These are phyloP conservation scores for Drosophila nr. medialis DNA, from an alignment of 2,888 invertebrate species.

Conservation along the genomic window DNA sequence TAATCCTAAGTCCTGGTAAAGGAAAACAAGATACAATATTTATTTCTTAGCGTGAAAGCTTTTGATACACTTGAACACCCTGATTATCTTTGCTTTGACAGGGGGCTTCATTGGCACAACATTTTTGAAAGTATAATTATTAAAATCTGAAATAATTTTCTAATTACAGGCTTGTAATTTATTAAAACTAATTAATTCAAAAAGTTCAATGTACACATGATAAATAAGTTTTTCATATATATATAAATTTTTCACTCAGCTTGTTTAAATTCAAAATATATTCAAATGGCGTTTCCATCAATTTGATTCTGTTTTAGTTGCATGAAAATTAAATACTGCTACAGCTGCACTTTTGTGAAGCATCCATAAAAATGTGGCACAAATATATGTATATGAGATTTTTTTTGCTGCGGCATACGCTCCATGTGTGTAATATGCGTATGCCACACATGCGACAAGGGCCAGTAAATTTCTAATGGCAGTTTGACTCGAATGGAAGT, in stretches of 20 bases:
- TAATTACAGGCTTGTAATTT: not conserved
- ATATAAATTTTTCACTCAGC: not conserved
- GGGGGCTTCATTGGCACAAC: not conserved
- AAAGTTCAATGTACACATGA: not conserved
- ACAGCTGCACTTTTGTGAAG: not conserved
- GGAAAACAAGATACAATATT: constrained; percentile 5
- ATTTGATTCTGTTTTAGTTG: not conserved
- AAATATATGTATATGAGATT: constrained; percentile 5
- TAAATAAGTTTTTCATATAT: not conserved
- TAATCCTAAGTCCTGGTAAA: constrained; percentile 8
- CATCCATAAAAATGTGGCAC: constrained; percentile 12
- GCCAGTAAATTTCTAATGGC: constrained; percentile 19
- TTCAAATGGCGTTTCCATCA: not conserved
- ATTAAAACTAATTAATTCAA: not conserved
- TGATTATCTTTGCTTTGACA: constrained; percentile 1
- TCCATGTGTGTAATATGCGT: constrained; percentile 38
- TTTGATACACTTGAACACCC: constrained; percentile 14
- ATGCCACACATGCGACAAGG: constrained; percentile 17
- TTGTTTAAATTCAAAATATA: not conserved
- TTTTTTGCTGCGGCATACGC: constrained; percentile 24
- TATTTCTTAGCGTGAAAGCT: constrained; percentile 6
- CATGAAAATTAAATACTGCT: not conserved
- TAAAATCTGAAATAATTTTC: not conserved
- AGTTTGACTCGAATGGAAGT: constrained; percentile 11
- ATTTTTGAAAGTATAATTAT: not conserved